Conservation (phyloP, 2,888 invertebrate genomes). For the Trisateles emortualis region DNA sequence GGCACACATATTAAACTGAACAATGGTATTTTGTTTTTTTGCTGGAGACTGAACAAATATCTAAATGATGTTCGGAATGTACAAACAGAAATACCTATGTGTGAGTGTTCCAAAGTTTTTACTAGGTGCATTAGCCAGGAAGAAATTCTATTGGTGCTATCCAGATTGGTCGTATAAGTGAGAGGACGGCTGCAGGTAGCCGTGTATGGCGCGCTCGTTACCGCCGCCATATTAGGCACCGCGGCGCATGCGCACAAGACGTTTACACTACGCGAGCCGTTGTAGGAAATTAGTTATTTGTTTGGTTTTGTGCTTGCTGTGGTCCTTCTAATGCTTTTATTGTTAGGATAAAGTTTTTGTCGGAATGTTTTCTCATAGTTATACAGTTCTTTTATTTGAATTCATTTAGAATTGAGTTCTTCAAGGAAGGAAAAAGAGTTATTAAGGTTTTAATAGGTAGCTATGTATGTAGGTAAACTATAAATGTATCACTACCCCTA, state of each 20-base stretch:
- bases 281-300: neutral
- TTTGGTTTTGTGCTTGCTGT: neutral
- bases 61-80: too few species aligned
- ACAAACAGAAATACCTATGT: too few species aligned
- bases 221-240: conserved; percentile 19
- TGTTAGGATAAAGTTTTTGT: neutral
- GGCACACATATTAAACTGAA: too few species aligned
- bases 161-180: conserved; percentile 38
- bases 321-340: neutral
- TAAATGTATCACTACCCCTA: too few species aligned
- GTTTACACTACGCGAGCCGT: conserved; percentile 24
- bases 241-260: conserved; percentile 33
- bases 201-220: conserved; percentile 26
- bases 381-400: too few species aligned
- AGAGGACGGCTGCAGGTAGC: conserved; percentile 38
- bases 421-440: too few species aligned
- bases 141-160: conserved; percentile 16
- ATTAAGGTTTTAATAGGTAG: too few species aligned
- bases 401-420: too few species aligned
- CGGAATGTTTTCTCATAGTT: neutral
- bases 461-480: too few species aligned
- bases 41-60: too few species aligned
- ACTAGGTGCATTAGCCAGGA: neutral
- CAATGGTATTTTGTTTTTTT: too few species aligned
- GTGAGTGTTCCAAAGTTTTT: conserved; percentile 3